A percentile compares a stretch with the other conserved stretches of the same genome.
Evolutionary conservation across 2,797 vertebrate genomes (phyloP).

Genomic region (Acanthopagrus latus): DNA sequence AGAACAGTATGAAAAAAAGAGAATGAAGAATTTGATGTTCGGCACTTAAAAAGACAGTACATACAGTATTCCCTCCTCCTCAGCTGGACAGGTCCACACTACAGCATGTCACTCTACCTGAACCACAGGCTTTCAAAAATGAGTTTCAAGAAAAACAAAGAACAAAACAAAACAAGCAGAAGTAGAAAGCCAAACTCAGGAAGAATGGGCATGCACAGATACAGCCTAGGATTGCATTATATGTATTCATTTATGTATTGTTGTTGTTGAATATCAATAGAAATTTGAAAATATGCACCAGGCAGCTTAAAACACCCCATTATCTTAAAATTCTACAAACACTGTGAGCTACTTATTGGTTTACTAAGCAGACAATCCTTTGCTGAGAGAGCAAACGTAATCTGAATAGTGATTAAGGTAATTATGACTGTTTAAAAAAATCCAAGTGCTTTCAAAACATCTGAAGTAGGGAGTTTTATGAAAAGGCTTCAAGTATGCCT

Average conservation of each 20-base stretch:
- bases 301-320: background rate
- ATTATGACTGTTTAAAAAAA: background rate
- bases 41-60: background rate
- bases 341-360: background rate
- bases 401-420: background rate
- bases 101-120: background rate
- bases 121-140: no score
- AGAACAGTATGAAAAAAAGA: background rate
- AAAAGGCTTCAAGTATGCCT: background rate
- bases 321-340: background rate
- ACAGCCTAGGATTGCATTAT: background rate
- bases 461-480: background rate
- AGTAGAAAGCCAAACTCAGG: background rate
- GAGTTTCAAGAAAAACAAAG: background rate
- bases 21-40: background rate
- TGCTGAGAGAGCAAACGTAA: background rate
- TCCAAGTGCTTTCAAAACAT: background rate
- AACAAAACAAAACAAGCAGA: background rate
- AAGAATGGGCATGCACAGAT: background rate
- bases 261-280: no score
- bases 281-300: background rate
- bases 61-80: background rate
- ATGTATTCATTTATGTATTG: no score
- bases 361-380: slow-evolving; percentile 3
- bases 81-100: background rate